Base-by-base conservation (phyloP, 2,113 vertebrate species). In the Spermophilus dauricus region DNA sequence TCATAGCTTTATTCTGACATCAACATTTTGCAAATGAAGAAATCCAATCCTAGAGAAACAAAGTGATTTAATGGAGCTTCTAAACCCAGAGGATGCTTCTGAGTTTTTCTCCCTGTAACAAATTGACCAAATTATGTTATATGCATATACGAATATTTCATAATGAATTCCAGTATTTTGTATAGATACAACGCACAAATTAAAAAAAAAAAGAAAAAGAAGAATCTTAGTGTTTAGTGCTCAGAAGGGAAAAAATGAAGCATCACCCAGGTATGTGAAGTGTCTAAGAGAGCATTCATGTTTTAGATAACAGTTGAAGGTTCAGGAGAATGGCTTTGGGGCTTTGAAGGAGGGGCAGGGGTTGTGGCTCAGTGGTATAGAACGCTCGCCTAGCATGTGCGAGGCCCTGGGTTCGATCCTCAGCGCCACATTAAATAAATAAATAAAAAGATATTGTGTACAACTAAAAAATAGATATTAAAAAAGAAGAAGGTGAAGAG, bases 21-120 rank as follows among this genome's bases (percentile, higher is more conserved):
- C 9, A 58, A n/a, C 32, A 95, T 45, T 89, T 72, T 92, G 42
- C 85, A 72, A 82, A 84, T 58, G 9, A 95, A 22, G 69, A 89
- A 81, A 81, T 14, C 32, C 39, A 63, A 76, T 65, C 32, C 9
- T 13, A 75, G 28, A 95, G 16, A 67, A 30, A 85, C 5, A 76
- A 37, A 45, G 18, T 30, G 39, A 69, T 28, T 45, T 75, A 53
- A 89, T 26, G 32, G 91, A 85, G 24, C 42, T 87, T 85, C 20
- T 67, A 61, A 58, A 34, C 28, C 22, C 76, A 56, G 39, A 77
- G 51, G 56, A 42, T 48, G 11, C 61, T 92, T 86, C 61, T 45
- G 45, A 45, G 45, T 45, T 45, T 45, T 45, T 45, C 45, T 45
- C 45, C 45, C 7, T 45, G 45, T 45, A 45, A 86, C 11, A 17